Conservation (phyloP, 2,888 invertebrate genomes). For the Melieria crassipennis region DNA sequence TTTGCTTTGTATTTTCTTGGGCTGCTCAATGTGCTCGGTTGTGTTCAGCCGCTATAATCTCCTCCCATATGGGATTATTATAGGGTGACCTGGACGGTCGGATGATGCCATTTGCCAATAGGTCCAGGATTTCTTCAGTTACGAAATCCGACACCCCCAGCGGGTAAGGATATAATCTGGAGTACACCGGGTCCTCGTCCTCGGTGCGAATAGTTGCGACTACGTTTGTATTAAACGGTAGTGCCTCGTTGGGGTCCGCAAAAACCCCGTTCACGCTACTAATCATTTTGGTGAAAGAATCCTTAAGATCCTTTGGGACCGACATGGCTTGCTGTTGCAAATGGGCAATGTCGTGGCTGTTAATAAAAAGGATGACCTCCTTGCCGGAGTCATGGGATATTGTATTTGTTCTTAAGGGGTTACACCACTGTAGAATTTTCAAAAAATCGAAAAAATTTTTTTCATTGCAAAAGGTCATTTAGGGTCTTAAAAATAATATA, state of each 20-base stretch:
- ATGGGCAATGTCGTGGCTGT: too few species aligned
- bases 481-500: too few species aligned
- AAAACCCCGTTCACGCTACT: not conserved
- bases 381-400: too few species aligned
- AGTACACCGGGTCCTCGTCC: conserved; percentile 18
- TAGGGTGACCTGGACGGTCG: conserved; percentile 23
- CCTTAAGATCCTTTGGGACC: conserved; percentile 19
- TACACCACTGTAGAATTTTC: too few species aligned
- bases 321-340: not conserved
- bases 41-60: too few species aligned
- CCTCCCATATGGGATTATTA: conserved; percentile 26
- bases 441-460: too few species aligned
- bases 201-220: conserved; percentile 9
- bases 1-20: conserved; percentile 31
- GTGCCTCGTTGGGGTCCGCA: conserved; percentile 6
- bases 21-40: conserved; percentile 16
- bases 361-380: too few species aligned
- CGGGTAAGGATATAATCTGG: conserved; percentile 13
- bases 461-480: too few species aligned
- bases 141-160: conserved; percentile 21
- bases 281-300: conserved; percentile 10
- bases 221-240: conserved; percentile 23
- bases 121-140: not conserved
- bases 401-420: too few species aligned
- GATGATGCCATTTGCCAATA: conserved; percentile 23